phyloP scores from a whole-genome alignment of 2,113 vertebrate species.

The Ammodytes dubius region DNA sequence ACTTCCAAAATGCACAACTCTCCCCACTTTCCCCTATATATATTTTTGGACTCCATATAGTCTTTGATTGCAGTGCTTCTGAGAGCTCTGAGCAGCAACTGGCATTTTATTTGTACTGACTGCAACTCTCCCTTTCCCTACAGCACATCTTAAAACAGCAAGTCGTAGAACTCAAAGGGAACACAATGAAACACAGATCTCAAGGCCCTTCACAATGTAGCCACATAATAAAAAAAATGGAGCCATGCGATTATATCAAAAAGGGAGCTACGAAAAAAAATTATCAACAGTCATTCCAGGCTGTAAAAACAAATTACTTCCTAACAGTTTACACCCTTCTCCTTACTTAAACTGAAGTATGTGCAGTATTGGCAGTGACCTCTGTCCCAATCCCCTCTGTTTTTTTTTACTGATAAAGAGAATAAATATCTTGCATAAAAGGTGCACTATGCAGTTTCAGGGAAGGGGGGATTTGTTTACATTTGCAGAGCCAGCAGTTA shows the following conservation, averaged over 20 bases:
- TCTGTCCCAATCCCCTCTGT: no score
- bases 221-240: neutral
- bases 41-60: neutral
- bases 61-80: neutral
- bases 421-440: no score
- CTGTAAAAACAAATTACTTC: neutral
- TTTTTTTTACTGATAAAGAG: no score
- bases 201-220: constrained; percentile 19
- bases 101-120: constrained; percentile 15
- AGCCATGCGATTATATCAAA: constrained; percentile 6
- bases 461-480: no score
- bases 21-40: no score
- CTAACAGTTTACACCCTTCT: neutral
- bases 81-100: constrained; percentile 23
- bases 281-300: neutral
- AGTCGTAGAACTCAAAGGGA: constrained; percentile 3
- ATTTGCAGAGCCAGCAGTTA: no score
- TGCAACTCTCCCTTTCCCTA: neutral
- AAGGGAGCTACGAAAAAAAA: neutral
- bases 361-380: constrained; percentile 26
- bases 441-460: no score
- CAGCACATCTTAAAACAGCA: neutral
- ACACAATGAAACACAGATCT: constrained; percentile 14
- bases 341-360: neutral
- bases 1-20: no score